Evolutionary conservation across 2,888 invertebrate species (phyloP).

Genomic region (Athalia rosae): DNA sequence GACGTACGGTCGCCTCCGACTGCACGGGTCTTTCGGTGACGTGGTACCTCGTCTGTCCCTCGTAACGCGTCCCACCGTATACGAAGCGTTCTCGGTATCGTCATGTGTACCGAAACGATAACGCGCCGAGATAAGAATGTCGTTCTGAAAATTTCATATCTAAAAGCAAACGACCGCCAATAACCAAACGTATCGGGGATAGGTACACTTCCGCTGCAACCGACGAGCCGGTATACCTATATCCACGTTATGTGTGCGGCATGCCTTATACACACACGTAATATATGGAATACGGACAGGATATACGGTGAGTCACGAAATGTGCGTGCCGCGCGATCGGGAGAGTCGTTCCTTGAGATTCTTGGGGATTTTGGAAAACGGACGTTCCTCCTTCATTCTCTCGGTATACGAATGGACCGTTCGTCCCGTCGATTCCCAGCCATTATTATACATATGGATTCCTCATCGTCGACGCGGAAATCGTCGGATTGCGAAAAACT

Average conservation of each 20-base stretch:
- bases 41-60: constrained; percentile 17
- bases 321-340: background rate
- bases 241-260: background rate
- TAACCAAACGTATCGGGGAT: background rate
- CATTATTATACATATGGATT: no score
- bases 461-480: no score
- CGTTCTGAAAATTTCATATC: constrained; percentile 25
- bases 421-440: no score
- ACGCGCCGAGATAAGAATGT: constrained; percentile 9
- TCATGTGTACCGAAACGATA: background rate
- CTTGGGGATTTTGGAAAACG: no score
- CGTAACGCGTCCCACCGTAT: constrained; percentile 12
- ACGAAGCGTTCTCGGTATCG: background rate
- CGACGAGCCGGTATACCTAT: background rate
- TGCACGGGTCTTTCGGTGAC: no score
- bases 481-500: no score
- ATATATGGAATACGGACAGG: no score
- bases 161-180: constrained; percentile 19
- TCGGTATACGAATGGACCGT: no score
- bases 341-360: background rate
- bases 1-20: no score
- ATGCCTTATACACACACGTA: no score
- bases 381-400: no score
- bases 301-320: no score
- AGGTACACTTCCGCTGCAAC: background rate